Base-by-base conservation (phyloP, 2,888 invertebrate genomes). In the Notodonta ziczac region DNA sequence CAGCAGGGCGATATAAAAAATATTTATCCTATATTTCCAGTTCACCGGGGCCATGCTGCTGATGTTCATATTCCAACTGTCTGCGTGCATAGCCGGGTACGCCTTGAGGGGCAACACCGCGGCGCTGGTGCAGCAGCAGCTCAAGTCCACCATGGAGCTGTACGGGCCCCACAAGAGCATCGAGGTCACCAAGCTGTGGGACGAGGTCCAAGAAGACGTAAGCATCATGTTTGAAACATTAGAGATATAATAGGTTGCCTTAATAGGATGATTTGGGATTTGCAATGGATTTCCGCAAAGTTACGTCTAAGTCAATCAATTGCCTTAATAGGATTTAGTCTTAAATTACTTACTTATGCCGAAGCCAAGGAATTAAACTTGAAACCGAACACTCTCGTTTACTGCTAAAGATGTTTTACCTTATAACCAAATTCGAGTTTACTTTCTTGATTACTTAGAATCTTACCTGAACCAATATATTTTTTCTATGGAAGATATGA, bases 1-100 rank as follows among this genome's bases (percentile, higher is more conserved):
- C 24, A 24, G 24, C 24, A 24, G 24, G 24, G 24, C 24, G 24
- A 24, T 2, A 24, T 24, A 24, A 24, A 24, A 24, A 24, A 24
- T 3, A 35, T 1, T 3, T 35, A 16, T 16, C 16, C 8, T 4
- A 16, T 50, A 16, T 50, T 50, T 50, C 52, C 87, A 95, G 95
- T 97, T 97, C 82, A 94, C 95, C 9, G 92, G 94, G 0, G 86
- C 97, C 59, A 94, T 97, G 92, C 88, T 95, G 32, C 72, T 97
- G 53, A 95, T 97, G 73, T 97, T 97, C 80, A 91, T 97, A 60
- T 89, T 97, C 88, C 97, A 97, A 90, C 86, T 97, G 72, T 95
- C 96, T 0, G 97, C 95, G 7, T 97, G 97, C 76, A 96, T 97
- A 64, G 96, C 96, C 50, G 96, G 96, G 2, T 96, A 96, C 74